Conservation (phyloP, 2,113 vertebrate species). For the Ceratotherium simum region DNA sequence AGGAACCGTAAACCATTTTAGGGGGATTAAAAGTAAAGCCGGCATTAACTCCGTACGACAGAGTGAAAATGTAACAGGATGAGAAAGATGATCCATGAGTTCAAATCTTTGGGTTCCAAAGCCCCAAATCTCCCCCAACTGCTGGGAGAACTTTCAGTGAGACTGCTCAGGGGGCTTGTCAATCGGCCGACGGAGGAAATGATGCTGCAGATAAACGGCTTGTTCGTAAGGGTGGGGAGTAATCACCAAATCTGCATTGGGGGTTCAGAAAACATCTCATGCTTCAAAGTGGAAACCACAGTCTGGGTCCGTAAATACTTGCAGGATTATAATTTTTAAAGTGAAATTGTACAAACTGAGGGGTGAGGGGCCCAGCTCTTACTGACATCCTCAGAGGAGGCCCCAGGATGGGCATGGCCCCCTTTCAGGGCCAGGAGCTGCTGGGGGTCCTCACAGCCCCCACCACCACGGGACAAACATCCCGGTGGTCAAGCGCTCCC, state of each 20-base stretch:
- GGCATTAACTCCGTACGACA: background rate
- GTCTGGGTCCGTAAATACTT: background rate
- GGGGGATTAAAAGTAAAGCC: background rate
- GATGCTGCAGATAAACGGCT: no score
- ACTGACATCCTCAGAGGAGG: background rate
- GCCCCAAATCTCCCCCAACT: background rate
- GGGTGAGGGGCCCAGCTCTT: background rate
- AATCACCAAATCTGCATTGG: background rate
- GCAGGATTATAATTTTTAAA: background rate
- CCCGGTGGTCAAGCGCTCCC: background rate
- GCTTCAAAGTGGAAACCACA: background rate
- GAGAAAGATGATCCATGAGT: background rate
- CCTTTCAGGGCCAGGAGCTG: background rate
- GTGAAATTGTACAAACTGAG: background rate
- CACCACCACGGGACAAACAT: rapidly evolving
- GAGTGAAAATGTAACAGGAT: background rate
- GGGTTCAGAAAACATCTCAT: background rate
- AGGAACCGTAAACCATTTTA: background rate
- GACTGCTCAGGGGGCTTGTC: background rate
- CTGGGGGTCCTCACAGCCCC: background rate
- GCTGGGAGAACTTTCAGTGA: background rate
- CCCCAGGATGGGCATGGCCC: background rate
- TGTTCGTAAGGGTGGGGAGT: no score
- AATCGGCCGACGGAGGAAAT: rapidly evolving
- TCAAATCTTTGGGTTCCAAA: background rate